Conservation (phyloP, 37 sponge, comb jelly and placozoan genomes). For the Beroe ovata region DNA sequence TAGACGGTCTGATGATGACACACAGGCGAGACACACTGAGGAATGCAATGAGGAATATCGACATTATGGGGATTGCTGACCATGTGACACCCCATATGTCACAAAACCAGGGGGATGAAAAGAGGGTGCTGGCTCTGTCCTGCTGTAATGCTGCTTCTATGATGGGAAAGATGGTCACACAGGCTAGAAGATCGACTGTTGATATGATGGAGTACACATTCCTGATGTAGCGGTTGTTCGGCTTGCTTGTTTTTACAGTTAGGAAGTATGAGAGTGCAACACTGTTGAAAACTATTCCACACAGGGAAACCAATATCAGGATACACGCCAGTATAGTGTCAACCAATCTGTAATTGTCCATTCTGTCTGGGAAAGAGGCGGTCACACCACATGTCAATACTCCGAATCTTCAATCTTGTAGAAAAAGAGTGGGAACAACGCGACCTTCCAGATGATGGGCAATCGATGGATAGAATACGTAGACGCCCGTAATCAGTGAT, state of each 20-base stretch:
- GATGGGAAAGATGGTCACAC: conserved; percentile 41
- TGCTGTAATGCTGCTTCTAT: not conserved
- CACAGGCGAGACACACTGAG: not conserved
- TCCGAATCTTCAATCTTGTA: no score
- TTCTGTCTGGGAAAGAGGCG: no score
- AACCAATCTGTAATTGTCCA: not conserved
- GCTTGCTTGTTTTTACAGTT: not conserved
- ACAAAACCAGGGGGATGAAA: conserved; percentile 7
- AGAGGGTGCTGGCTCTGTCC: not conserved
- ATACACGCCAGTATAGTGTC: not conserved
- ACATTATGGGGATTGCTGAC: not conserved
- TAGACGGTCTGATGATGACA: not conserved
- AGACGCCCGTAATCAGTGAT: no score
- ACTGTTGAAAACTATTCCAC: not conserved
- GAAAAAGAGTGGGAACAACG: no score
- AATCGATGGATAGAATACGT: no score
- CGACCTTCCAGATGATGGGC: no score
- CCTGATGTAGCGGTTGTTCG: conserved; percentile 11
- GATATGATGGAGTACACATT: conserved; percentile 17
- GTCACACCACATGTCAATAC: no score
- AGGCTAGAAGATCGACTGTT: not conserved
- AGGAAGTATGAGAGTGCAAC: conserved; percentile 12
- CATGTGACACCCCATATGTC: not conserved
- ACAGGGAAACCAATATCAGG: not conserved
- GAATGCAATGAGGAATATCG: conserved; percentile 30